Percentiles rank a stretch among this genome's conserved stretches.
phyloP scores from a whole-genome alignment of 2,888 invertebrate genomes.

The Altica lythri region DNA sequence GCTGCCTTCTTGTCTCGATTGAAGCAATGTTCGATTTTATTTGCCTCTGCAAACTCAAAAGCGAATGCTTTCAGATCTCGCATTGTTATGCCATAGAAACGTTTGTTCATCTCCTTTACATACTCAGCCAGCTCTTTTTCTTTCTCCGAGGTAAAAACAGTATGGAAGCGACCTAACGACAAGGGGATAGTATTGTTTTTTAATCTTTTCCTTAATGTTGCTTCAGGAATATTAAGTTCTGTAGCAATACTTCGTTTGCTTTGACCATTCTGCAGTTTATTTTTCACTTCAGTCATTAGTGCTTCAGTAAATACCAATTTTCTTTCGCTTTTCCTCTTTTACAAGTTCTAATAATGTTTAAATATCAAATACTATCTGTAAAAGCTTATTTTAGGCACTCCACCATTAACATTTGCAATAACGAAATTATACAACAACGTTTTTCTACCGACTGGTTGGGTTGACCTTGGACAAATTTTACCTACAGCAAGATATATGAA shows the following conservation, averaged over 20 bases:
- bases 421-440: neutral
- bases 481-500: neutral
- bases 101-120: slow-evolving; percentile 8
- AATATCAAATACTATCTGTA: neutral
- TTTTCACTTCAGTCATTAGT: neutral
- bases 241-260: slow-evolving; percentile 13
- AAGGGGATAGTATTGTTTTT: slow-evolving; percentile 7
- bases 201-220: slow-evolving; percentile 14
- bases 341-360: neutral
- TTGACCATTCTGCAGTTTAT: slow-evolving; percentile 6
- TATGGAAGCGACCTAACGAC: slow-evolving; percentile 9
- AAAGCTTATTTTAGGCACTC: neutral
- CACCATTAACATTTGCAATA: neutral
- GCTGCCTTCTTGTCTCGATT: slow-evolving; percentile 5
- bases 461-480: neutral
- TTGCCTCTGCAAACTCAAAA: slow-evolving; percentile 11
- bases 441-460: neutral
- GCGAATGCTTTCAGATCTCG: slow-evolving; percentile 9
- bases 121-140: slow-evolving; percentile 8
- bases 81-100: slow-evolving; percentile 21
- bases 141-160: slow-evolving; percentile 5
- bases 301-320: slow-evolving; percentile 1
- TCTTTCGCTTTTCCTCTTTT: neutral
- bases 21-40: no score
- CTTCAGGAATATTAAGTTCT: slow-evolving; percentile 1